phyloP scores from a whole-genome alignment of 2,797 vertebrate genomes.

The Monodelphis domestica region DNA sequence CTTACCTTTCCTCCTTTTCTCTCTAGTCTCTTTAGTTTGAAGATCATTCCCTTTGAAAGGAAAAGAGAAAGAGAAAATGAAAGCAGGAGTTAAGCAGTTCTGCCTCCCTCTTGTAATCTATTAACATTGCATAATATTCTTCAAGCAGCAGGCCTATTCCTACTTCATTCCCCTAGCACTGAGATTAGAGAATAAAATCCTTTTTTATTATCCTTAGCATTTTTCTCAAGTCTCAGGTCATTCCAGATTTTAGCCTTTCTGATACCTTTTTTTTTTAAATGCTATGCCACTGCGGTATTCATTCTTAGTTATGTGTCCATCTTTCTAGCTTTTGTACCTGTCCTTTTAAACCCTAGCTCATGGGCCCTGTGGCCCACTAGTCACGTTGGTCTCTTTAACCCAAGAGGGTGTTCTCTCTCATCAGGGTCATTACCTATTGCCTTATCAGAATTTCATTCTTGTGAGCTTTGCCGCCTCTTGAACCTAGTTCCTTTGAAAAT shows the following conservation, averaged over 20 bases:
- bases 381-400: neutral
- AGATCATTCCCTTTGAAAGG: neutral
- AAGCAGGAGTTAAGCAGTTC: neutral
- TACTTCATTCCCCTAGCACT: neutral
- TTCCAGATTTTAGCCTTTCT: neutral
- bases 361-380: neutral
- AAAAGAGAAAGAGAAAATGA: neutral
- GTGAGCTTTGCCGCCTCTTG: neutral
- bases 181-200: neutral
- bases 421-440: neutral
- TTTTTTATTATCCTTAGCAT: neutral
- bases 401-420: neutral
- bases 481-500: neutral
- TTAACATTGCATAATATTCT: neutral
- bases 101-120: neutral
- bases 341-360: neutral
- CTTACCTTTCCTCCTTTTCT: neutral
- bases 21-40: neutral
- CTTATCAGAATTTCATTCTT: neutral
- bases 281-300: neutral
- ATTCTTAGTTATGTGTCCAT: neutral
- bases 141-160: neutral
- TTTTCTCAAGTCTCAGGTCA: neutral
- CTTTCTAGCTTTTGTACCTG: neutral
- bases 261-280: neutral